phyloP scores from a whole-genome alignment of 2,797 vertebrate species.

The Parauchenoglanis ngamensis region DNA sequence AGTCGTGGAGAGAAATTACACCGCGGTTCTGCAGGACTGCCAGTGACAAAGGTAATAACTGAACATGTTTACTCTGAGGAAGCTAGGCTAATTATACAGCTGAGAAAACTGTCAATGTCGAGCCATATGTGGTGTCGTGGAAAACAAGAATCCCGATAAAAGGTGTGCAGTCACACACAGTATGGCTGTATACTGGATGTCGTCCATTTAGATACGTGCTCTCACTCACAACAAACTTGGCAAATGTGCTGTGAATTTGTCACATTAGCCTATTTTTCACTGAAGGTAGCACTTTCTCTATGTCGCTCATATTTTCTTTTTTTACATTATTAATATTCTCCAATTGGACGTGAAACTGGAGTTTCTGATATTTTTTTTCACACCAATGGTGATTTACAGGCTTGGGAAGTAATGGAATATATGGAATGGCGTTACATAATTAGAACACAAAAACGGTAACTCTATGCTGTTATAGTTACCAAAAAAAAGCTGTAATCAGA shows the following conservation, averaged over 20 bases:
- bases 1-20: constrained; percentile 12
- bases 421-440: no score
- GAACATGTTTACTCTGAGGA: constrained; percentile 28
- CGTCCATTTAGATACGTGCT: constrained; percentile 2
- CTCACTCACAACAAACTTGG: not conserved
- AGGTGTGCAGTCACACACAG: not conserved
- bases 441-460: no score
- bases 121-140: constrained; percentile 28
- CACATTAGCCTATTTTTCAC: not conserved
- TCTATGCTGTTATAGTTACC: no score
- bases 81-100: constrained; percentile 39
- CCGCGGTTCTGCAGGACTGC: not conserved
- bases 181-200: constrained; percentile 1
- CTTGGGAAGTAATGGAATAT: no score
- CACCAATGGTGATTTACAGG: not conserved
- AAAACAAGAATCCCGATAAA: not conserved
- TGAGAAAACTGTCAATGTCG: constrained; percentile 13
- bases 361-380: not conserved
- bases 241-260: constrained; percentile 5
- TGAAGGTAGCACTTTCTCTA: not conserved
- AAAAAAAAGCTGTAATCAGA: no score
- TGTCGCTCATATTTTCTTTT: not conserved
- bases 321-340: not conserved
- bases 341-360: not conserved
- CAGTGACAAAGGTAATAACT: constrained; percentile 19